These are phyloP conservation scores for Armadillidium nasatum DNA, from an alignment of 1,140 invertebrate species.

Conservation along the genomic window DNA sequence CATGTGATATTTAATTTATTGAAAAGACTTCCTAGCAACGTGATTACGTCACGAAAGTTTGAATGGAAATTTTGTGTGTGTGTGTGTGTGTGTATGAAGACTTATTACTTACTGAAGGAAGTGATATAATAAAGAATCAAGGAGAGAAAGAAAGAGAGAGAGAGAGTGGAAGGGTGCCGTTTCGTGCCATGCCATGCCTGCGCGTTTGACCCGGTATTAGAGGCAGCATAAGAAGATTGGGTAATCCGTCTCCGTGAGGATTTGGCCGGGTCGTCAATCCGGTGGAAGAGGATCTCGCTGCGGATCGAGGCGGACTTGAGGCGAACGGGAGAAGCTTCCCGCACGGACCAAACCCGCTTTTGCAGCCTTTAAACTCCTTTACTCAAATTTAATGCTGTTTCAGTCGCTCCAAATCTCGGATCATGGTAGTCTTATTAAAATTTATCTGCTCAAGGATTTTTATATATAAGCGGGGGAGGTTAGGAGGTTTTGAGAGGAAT, in stretches of 20 bases:
- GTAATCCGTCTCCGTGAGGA: conserved; percentile 43
- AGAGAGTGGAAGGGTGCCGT: conserved; percentile 12
- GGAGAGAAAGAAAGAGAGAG: neutral
- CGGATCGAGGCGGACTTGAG: conserved; percentile 38
- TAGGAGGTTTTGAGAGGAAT: conserved; percentile 25
- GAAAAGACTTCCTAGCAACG: too few relatives aligned
- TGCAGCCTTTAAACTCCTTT: conserved; percentile 42
- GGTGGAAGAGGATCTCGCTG: conserved; percentile 37
- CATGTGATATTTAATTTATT: too few relatives aligned
- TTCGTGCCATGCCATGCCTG: neutral
- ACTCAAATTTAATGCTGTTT: conserved; percentile 45
- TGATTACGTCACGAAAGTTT: too few relatives aligned
- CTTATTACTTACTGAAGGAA: too few relatives aligned
- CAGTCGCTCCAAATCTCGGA: conserved; percentile 44
- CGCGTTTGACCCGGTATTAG: conserved; percentile 33
- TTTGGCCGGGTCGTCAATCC: conserved; percentile 42
- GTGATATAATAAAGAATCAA: neutral
- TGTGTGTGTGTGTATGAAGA: too few relatives aligned
- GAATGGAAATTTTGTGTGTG: too few relatives aligned
- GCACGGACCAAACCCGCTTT: conserved; percentile 38
- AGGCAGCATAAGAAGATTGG: conserved; percentile 42
- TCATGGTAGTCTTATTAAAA: conserved; percentile 45
- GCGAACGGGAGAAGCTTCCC: conserved; percentile 37
- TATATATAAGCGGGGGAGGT: neutral
- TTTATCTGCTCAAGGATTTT: conserved; percentile 45